Evolutionary conservation across 2,888 invertebrate genomes (phyloP).

Genomic region (Lymantria dispar): DNA sequence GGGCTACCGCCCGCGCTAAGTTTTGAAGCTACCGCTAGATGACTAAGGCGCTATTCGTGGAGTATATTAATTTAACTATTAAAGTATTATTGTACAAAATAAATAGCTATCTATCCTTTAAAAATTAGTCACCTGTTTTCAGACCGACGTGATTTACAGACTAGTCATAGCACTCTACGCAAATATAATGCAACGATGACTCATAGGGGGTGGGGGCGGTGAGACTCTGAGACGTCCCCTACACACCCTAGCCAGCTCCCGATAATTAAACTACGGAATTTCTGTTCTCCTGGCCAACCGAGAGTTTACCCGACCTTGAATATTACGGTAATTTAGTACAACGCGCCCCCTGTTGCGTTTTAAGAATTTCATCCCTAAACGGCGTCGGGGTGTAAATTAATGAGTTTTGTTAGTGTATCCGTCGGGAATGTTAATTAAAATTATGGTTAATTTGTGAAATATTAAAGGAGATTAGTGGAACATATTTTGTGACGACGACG

Average conservation of each 20-base stretch:
- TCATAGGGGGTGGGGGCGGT: constrained; percentile 29
- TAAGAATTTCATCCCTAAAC: constrained; percentile 51
- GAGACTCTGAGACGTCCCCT: constrained; percentile 15
- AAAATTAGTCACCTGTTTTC: constrained; percentile 33
- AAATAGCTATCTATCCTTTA: not conserved
- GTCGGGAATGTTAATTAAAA: constrained; percentile 41
- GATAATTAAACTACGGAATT: constrained; percentile 52
- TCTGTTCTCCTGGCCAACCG: constrained; percentile 29
- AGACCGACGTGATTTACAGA: constrained; percentile 20
- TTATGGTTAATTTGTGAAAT: constrained; percentile 39
- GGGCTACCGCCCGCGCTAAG: too few relatives aligned
- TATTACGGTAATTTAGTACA: constrained; percentile 43
- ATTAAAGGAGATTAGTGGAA: constrained; percentile 25
- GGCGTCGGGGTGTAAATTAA: constrained; percentile 46
- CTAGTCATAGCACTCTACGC: constrained; percentile 28
- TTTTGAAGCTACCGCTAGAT: too few relatives aligned
- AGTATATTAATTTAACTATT: too few relatives aligned
- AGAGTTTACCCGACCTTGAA: constrained; percentile 53
- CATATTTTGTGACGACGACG: constrained; percentile 8
- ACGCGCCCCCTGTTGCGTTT: constrained; percentile 28
- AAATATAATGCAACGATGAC: constrained; percentile 46
- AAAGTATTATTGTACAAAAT: too few relatives aligned
- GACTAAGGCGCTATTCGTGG: too few relatives aligned
- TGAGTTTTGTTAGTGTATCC: constrained; percentile 42
- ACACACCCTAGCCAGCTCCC: constrained; percentile 13